Conservation (phyloP, 2,888 invertebrate species). For the Plemyria rubiginata region DNA sequence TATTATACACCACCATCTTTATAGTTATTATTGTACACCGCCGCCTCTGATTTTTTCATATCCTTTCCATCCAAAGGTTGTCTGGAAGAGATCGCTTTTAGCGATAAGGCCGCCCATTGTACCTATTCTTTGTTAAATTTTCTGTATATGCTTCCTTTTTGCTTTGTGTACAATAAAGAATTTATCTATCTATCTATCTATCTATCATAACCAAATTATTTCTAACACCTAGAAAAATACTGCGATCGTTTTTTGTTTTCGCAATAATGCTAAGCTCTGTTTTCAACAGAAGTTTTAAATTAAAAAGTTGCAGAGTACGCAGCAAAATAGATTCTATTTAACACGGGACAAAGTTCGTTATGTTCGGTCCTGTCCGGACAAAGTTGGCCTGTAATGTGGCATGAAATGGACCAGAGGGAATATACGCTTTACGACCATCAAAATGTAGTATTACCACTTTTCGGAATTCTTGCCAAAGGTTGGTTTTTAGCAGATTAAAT, state of each 20-base stretch:
- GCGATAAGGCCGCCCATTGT: no score
- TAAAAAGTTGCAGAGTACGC: slow-evolving; percentile 52
- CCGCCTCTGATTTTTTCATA: no score
- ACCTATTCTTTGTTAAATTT: no score
- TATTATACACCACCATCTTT: no score
- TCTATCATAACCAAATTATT: slow-evolving; percentile 9
- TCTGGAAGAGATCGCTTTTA: no score
- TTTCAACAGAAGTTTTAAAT: slow-evolving; percentile 46
- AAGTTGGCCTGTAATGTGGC: slow-evolving; percentile 43
- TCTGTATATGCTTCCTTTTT: no score
- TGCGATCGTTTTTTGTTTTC: slow-evolving; percentile 1
- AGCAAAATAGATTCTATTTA: slow-evolving; percentile 54
- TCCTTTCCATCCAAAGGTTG: no score
- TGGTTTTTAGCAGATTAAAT: slow-evolving; percentile 3
- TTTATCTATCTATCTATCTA: no score
- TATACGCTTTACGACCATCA: slow-evolving; percentile 18
- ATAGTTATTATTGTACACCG: no score
- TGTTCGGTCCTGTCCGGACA: slow-evolving; percentile 36
- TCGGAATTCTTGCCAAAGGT: slow-evolving; percentile 13
- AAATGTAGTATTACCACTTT: slow-evolving; percentile 13
- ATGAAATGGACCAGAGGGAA: slow-evolving; percentile 37
- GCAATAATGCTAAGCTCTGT: slow-evolving; percentile 8
- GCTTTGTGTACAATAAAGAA: no score
- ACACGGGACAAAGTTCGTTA: slow-evolving; percentile 50
- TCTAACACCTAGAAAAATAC: slow-evolving; percentile 2